Percentiles rank a stretch among this genome's conserved stretches.
Conservation (phyloP, 2,888 invertebrate species). For the Smittia aterrima region DNA sequence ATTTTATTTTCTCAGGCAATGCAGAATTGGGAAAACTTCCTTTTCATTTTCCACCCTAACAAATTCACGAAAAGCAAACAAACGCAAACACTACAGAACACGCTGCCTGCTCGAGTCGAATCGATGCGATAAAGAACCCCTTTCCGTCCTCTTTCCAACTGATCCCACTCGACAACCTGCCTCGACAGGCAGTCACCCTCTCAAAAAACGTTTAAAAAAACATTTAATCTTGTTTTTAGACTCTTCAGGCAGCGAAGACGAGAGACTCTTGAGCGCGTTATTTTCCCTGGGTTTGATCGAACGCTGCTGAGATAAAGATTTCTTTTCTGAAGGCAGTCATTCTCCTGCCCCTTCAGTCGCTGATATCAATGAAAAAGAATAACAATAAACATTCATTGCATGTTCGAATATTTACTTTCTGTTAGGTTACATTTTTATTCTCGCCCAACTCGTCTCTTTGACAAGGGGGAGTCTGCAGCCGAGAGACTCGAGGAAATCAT, state of each 20-base stretch:
- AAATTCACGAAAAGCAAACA: constrained; percentile 35
- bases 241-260: constrained; percentile 30
- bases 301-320: constrained; percentile 3
- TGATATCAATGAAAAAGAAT: constrained; percentile 30
- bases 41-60: constrained; percentile 26
- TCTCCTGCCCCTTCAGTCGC: not conserved
- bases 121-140: constrained; percentile 29
- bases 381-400: constrained; percentile 33
- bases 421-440: constrained; percentile 6
- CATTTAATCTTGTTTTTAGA: constrained; percentile 42
- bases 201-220: constrained; percentile 41
- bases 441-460: not conserved
- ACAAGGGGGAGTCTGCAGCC: not conserved
- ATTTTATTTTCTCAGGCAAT: constrained; percentile 16
- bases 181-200: constrained; percentile 39
- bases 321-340: not conserved
- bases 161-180: constrained; percentile 38
- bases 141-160: not conserved
- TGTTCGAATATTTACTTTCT: constrained; percentile 19
- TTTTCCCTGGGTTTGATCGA: constrained; percentile 39
- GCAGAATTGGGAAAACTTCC: not conserved
- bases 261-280: constrained; percentile 19
- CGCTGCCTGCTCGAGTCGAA: constrained; percentile 20
- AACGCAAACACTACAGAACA: constrained; percentile 29
- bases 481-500: constrained; percentile 25